phyloP scores from a whole-genome alignment of 2,113 vertebrate species.

The Pandion haliaetus region DNA sequence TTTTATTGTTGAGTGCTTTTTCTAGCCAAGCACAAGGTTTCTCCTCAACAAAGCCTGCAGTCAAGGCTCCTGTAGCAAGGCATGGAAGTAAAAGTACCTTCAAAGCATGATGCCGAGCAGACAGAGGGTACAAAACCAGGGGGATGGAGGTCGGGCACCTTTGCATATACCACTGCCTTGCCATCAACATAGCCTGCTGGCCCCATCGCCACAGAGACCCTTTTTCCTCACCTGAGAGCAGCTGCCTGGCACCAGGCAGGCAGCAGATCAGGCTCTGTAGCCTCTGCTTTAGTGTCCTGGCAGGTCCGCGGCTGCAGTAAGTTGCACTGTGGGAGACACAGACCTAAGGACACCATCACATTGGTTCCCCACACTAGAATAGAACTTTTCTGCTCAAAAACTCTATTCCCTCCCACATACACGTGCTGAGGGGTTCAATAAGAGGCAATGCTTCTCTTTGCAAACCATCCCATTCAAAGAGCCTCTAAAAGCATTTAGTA shows the following conservation, averaged over 20 bases:
- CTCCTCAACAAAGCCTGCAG: neutral
- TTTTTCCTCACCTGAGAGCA: neutral
- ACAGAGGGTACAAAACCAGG: neutral
- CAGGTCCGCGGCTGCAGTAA: neutral
- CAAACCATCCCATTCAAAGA: neutral
- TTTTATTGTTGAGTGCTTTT: neutral
- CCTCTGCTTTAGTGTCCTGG: neutral
- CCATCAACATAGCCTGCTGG: neutral
- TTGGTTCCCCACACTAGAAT: neutral
- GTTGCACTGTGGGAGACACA: neutral
- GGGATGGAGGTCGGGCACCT: neutral
- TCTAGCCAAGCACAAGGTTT: neutral
- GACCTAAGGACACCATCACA: accelerated
- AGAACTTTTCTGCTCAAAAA: neutral
- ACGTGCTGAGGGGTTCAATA: accelerated
- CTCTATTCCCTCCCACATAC: neutral
- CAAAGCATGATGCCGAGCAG: neutral
- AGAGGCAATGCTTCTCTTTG: neutral
- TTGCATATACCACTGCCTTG: neutral
- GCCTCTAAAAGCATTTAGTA: neutral
- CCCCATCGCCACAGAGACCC: neutral
- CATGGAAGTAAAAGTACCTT: neutral
- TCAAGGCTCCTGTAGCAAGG: neutral
- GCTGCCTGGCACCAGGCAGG: neutral
- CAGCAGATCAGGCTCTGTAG: neutral